Conservation (phyloP, 2,888 invertebrate species). For the Sialis lutaria region DNA sequence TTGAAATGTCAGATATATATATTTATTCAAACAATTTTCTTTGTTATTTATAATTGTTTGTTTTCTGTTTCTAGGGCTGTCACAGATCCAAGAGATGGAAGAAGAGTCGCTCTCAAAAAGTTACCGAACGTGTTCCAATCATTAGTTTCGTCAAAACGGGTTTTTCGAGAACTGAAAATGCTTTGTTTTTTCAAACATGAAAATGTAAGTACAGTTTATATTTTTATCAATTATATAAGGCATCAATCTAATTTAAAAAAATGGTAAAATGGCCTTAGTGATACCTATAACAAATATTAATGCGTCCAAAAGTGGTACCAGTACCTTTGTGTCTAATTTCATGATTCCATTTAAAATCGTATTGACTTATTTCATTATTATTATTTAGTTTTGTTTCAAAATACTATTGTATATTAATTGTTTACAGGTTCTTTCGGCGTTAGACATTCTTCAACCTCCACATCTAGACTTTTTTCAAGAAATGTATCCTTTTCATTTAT, state of each 20-base stretch:
- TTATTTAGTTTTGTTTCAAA: too few relatives aligned
- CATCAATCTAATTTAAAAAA: too few relatives aligned
- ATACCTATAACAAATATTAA: too few relatives aligned
- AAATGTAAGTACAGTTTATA: constrained; percentile 60
- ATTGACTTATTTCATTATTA: too few relatives aligned
- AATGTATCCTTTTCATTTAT: constrained; percentile 79
- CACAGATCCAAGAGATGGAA: constrained; percentile 96
- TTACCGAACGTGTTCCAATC: constrained; percentile 99
- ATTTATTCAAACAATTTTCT: too few relatives aligned
- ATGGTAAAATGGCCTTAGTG: too few relatives aligned
- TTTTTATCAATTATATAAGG: too few relatives aligned
- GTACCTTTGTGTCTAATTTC: too few relatives aligned
- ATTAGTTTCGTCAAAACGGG: constrained; percentile 94
- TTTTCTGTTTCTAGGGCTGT: constrained; percentile 65
- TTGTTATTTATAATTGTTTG: constrained; percentile 17
- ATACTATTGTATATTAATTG: constrained; percentile 13
- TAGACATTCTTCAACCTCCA: constrained; percentile 97
- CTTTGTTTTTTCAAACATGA: constrained; percentile 99
- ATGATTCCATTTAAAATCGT: too few relatives aligned
- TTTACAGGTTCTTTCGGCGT: constrained; percentile 87
- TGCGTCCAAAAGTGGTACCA: too few relatives aligned
- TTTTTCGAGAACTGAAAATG: constrained; percentile 98
- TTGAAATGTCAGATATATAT: too few relatives aligned
- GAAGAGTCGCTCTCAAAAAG: constrained; percentile 96
- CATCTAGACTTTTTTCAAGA: constrained; percentile 99